Evolutionary conservation across 2,797 vertebrate genomes (phyloP).

Genomic region (Galagoides demidoff): DNA sequence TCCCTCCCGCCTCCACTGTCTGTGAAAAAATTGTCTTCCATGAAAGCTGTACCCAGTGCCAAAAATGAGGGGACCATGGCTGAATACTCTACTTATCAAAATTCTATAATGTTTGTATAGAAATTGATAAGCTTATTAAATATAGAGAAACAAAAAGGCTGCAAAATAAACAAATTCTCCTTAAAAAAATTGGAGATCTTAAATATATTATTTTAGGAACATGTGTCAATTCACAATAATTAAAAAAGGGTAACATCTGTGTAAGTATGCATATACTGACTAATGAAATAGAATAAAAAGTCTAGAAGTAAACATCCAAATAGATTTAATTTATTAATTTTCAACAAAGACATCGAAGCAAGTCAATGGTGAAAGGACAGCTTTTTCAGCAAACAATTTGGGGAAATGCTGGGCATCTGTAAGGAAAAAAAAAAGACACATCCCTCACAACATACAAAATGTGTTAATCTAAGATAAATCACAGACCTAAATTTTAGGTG

Average conservation of each 20-base stretch:
- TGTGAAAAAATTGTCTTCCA: too few species aligned
- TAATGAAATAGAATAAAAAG: not conserved
- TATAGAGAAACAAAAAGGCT: not conserved
- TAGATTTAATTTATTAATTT: not conserved
- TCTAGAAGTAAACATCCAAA: not conserved
- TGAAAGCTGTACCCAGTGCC: too few species aligned
- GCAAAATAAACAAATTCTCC: not conserved
- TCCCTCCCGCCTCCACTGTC: too few species aligned
- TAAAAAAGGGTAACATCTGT: not conserved
- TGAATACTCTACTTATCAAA: not conserved
- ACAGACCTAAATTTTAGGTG: not conserved
- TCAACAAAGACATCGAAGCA: not conserved
- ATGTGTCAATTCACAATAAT: not conserved
- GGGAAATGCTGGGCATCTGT: not conserved
- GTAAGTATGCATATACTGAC: not conserved
- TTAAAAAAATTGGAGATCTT: not conserved
- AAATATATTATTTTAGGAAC: not conserved
- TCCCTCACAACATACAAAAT: not conserved
- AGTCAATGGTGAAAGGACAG: not conserved
- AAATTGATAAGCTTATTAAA: not conserved
- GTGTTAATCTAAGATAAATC: not conserved
- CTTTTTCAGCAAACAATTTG: not conserved
- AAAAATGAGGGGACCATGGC: too few species aligned
- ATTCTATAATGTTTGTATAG: not conserved
- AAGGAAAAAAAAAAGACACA: not conserved